Evolutionary conservation across 1,140 invertebrate genomes (phyloP).

Genomic region (Maconellicoccus hirsutus): DNA sequence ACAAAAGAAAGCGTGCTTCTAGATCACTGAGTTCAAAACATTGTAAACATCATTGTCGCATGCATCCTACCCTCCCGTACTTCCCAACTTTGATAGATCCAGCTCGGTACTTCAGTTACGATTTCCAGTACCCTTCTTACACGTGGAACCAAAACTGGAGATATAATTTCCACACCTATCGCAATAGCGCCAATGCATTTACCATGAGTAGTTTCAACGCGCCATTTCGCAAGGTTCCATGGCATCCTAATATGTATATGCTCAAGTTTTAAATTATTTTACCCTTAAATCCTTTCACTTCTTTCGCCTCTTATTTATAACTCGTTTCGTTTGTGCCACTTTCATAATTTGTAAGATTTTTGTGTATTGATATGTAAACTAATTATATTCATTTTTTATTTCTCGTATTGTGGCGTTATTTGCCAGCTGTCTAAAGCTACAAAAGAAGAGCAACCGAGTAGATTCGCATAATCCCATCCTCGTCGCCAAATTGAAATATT

Average conservation of each 20-base stretch:
- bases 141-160: not conserved
- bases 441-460: too few species aligned
- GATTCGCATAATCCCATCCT: too few species aligned
- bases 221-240: constrained; percentile 40
- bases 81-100: not conserved
- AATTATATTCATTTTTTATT: not conserved
- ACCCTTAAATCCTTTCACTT: too few species aligned
- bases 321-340: not conserved
- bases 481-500: too few species aligned
- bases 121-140: constrained; percentile 14
- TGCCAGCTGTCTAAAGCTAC: too few species aligned
- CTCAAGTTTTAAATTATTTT: constrained; percentile 36
- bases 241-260: constrained; percentile 41
- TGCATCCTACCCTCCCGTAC: not conserved
- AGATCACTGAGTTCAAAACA: not conserved
- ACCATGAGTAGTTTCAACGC: constrained; percentile 23
- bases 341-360: not conserved
- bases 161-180: not conserved
- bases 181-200: not conserved
- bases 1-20: not conserved
- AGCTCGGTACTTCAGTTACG: not conserved
- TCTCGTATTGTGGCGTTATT: too few species aligned
- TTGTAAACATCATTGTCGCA: not conserved
- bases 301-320: not conserved
- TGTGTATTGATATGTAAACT: not conserved